phyloP scores from a whole-genome alignment of 2,113 vertebrate genomes.

The Gadus chalcogrammus region DNA sequence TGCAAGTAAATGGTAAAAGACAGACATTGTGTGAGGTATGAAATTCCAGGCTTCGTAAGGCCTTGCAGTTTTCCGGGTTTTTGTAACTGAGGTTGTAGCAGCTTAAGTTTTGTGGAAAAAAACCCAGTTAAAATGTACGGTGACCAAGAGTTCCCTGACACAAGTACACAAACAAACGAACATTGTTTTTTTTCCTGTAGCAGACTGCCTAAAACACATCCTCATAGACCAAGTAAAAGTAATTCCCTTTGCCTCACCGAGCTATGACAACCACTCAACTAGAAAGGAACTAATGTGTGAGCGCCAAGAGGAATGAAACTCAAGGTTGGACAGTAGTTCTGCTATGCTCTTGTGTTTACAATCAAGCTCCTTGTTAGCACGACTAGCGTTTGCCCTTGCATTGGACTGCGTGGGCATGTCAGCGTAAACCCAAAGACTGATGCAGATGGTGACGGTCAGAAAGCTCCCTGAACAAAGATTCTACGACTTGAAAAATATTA shows the following conservation, averaged over 20 bases:
- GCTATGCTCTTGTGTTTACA: constrained; percentile 46
- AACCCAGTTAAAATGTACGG: constrained; percentile 66
- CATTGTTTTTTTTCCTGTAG: constrained; percentile 36
- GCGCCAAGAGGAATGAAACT: constrained; percentile 50
- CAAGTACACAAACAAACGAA: constrained; percentile 38
- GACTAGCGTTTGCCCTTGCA: constrained; percentile 34
- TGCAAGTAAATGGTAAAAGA: constrained; percentile 60
- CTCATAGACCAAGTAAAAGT: constrained; percentile 38
- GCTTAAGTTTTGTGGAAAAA: constrained; percentile 69
- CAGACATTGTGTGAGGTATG: constrained; percentile 74
- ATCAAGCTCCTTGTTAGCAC: constrained; percentile 49
- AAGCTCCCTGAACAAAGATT: constrained; percentile 68
- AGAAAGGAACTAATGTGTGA: constrained; percentile 23
- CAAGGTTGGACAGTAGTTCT: constrained; percentile 46
- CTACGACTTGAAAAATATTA: neutral
- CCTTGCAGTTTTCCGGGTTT: constrained; percentile 77
- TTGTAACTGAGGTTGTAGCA: constrained; percentile 74
- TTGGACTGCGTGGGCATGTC: constrained; percentile 27
- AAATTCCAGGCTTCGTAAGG: constrained; percentile 58
- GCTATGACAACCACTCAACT: constrained; percentile 30
- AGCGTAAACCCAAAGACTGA: constrained; percentile 21
- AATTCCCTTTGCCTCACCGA: constrained; percentile 39
- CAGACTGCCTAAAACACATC: constrained; percentile 40
- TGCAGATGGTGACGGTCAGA: constrained; percentile 41
- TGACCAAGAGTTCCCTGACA: constrained; percentile 73